A percentile compares a stretch with the other conserved stretches of the same genome.
Conservation (phyloP, 2,797 vertebrate genomes). For the Craterocephalus amniculus region DNA sequence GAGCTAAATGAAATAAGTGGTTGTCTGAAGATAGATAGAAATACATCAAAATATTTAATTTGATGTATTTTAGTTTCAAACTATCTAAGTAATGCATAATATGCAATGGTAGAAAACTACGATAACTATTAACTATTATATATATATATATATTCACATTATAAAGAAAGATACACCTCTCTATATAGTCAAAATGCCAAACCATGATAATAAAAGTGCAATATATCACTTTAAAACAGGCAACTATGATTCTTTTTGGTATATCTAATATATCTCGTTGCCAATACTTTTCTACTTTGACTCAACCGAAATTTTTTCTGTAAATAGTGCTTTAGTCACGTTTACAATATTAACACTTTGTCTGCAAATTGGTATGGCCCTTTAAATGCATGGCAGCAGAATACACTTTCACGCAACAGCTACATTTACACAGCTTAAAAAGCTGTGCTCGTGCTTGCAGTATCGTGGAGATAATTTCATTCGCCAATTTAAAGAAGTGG, state of each 20-base stretch:
- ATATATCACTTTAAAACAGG: background rate
- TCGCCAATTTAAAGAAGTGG: background rate
- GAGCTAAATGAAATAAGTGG: background rate
- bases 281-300: background rate
- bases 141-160: background rate
- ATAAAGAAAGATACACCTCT: background rate
- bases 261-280: background rate
- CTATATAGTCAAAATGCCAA: background rate
- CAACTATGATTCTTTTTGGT: background rate
- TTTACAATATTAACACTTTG: background rate
- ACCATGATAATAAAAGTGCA: background rate
- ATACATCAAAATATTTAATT: background rate
- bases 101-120: background rate
- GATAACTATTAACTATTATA: too few relatives aligned
- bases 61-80: background rate
- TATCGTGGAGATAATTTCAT: background rate
- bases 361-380: background rate
- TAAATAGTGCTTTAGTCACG: background rate
- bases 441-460: too few relatives aligned
- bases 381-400: background rate
- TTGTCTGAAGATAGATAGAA: background rate
- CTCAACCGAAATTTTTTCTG: background rate
- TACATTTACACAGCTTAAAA: background rate
- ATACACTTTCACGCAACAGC: background rate
- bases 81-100: background rate